Percentiles rank a stretch among this genome's conserved stretches.
These are phyloP conservation scores for Nibea albiflora DNA, from an alignment of 2,113 vertebrate species.

Conservation along the genomic window DNA sequence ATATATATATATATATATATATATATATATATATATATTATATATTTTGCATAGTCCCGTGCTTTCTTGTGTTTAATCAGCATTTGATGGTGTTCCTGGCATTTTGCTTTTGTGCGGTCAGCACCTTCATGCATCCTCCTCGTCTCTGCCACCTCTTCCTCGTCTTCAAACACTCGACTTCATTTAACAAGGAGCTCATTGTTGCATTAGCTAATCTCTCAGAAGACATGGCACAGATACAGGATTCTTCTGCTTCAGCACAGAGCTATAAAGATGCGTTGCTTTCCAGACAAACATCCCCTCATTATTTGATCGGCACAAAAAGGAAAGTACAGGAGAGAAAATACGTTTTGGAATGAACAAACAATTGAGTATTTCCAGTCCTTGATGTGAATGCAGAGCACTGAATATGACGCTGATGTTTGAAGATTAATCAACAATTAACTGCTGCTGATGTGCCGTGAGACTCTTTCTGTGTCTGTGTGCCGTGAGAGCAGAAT, in stretches of 20 bases:
- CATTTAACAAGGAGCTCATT: conserved; percentile 31
- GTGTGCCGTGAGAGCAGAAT: conserved; percentile 40
- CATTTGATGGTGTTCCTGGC: not conserved
- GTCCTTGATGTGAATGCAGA: conserved; percentile 7
- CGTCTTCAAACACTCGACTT: conserved; percentile 46
- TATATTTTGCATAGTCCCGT: not conserved
- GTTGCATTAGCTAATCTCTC: conserved; percentile 71
- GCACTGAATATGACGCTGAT: conserved; percentile 14
- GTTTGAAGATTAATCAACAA: conserved; percentile 68
- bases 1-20: conserved; percentile 12
- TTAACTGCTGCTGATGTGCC: conserved; percentile 42
- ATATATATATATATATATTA: not conserved
- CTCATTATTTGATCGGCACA: conserved; percentile 36
- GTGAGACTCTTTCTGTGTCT: conserved; percentile 40
- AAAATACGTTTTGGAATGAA: conserved; percentile 24
- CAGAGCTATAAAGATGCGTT: conserved; percentile 37
- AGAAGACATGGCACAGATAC: conserved; percentile 74
- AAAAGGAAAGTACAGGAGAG: not conserved
- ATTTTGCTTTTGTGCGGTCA: conserved; percentile 20
- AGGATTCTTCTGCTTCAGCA: conserved; percentile 33
- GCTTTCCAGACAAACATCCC: conserved; percentile 45
- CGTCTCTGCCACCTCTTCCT: not conserved
- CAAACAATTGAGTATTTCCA: conserved; percentile 30
- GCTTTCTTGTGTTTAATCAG: conserved; percentile 13
- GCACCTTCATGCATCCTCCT: conserved; percentile 15